A percentile compares a stretch with the other conserved stretches of the same genome.
These are phyloP conservation scores for Quadroppia sp. DNA, from an alignment of 2,888 invertebrate genomes.

Conservation along the genomic window DNA sequence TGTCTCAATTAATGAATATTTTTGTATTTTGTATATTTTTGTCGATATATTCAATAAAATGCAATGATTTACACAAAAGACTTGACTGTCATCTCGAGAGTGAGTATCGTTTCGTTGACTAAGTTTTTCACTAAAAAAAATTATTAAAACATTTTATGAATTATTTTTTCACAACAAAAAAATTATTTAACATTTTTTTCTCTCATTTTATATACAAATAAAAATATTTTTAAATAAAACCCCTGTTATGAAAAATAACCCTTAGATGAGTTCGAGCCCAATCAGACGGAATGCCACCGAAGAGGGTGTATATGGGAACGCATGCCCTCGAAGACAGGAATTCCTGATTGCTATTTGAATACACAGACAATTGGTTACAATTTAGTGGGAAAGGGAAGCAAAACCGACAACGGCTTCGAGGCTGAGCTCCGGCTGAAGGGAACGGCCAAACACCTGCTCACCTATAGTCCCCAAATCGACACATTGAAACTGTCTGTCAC, in stretches of 20 bases:
- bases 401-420: neutral
- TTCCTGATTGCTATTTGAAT: slow-evolving; percentile 30
- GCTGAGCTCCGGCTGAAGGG: neutral
- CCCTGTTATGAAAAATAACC: too few species aligned
- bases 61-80: slow-evolving; percentile 4
- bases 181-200: neutral
- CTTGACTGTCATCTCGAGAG: slow-evolving; percentile 13
- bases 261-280: neutral
- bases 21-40: neutral
- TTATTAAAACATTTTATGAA: neutral
- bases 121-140: neutral
- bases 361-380: slow-evolving; percentile 19
- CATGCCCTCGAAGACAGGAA: neutral
- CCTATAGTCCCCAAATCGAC: neutral
- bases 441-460: neutral
- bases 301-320: slow-evolving; percentile 20
- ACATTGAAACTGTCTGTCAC: slow-evolving; percentile 41
- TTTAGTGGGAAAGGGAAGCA: neutral
- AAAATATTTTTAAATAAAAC: too few species aligned
- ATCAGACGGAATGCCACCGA: neutral
- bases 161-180: neutral
- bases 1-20: neutral
- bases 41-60: neutral
- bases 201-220: neutral
- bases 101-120: neutral